A percentile compares a stretch with the other conserved stretches of the same genome.
Evolutionary conservation across 2,888 invertebrate genomes (phyloP).

Genomic region (Cataglyphis albicans): DNA sequence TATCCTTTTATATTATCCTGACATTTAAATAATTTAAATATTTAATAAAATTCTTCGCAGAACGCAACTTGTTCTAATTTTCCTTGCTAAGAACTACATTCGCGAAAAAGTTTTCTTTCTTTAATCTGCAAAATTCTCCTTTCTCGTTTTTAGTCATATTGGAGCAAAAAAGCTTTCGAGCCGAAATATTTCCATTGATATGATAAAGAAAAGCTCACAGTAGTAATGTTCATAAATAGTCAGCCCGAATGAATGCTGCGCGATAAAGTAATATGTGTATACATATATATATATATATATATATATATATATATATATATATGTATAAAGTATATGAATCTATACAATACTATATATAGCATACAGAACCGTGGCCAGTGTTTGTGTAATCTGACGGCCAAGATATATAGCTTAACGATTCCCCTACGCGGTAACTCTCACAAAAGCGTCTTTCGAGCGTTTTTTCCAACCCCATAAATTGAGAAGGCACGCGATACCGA

Average conservation of each 20-base stretch:
- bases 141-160: not conserved
- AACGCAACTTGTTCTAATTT: conserved; percentile 16
- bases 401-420: conserved; percentile 29
- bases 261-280: not conserved
- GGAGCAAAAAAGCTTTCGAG: not conserved
- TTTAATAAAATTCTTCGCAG: not conserved
- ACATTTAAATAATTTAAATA: not conserved
- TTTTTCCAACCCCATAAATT: conserved; percentile 39
- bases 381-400: conserved; percentile 14
- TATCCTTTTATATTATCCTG: too few relatives aligned
- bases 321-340: not conserved
- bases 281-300: not conserved
- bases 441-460: conserved; percentile 35
- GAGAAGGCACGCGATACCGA: not conserved
- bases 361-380: not conserved
- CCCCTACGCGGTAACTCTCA: conserved; percentile 4
- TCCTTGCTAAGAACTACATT: not conserved
- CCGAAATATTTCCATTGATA: conserved; percentile 17
- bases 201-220: conserved; percentile 14
- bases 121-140: conserved; percentile 2
- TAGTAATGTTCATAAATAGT: conserved; percentile 20
- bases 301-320: not conserved
- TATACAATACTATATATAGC: not conserved
- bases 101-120: conserved; percentile 1
- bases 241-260: not conserved